These are phyloP conservation scores for Acanthopagrus latus DNA, from an alignment of 2,797 vertebrate genomes.

Conservation along the genomic window DNA sequence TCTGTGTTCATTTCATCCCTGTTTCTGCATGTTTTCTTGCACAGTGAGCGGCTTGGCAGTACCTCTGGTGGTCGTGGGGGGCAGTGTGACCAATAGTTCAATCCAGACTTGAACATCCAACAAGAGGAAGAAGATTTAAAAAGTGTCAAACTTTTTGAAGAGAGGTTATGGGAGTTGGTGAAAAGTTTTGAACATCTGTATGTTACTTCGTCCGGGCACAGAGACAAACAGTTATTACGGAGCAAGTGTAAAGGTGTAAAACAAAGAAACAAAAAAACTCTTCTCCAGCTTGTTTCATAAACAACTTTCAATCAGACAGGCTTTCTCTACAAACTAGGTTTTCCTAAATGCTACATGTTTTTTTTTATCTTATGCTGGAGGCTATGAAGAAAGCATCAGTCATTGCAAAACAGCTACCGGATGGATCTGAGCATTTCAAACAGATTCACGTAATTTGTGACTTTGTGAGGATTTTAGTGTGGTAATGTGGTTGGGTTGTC, in stretches of 20 bases:
- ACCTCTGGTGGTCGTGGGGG: too few relatives aligned
- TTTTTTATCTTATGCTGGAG: slow-evolving; percentile 26
- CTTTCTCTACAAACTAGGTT: slow-evolving; percentile 27
- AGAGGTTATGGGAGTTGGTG: too few relatives aligned
- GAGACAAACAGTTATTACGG: too few relatives aligned
- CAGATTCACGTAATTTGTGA: slow-evolving; percentile 46
- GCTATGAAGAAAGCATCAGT: slow-evolving; percentile 54
- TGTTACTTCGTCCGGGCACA: too few relatives aligned
- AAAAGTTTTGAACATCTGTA: too few relatives aligned
- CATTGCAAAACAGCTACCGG: slow-evolving; percentile 36
- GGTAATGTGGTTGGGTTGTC: slow-evolving; percentile 50
- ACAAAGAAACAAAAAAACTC: slow-evolving; percentile 1
- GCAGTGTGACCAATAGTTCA: too few relatives aligned
- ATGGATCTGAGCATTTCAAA: slow-evolving; percentile 52
- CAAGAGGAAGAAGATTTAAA: too few relatives aligned
- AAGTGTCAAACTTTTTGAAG: too few relatives aligned
- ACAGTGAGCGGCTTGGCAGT: too few relatives aligned
- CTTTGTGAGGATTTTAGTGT: slow-evolving; percentile 29
- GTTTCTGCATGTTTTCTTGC: too few relatives aligned
- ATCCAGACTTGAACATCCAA: too few relatives aligned
- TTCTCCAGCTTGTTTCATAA: slow-evolving; percentile 20
- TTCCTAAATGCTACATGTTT: slow-evolving; percentile 25
- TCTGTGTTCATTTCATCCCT: too few relatives aligned
- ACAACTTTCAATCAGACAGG: slow-evolving; percentile 51
- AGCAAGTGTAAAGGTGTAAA: not conserved